Conservation (phyloP, 2,113 vertebrate genomes). For the Alaudala cheleensis region DNA sequence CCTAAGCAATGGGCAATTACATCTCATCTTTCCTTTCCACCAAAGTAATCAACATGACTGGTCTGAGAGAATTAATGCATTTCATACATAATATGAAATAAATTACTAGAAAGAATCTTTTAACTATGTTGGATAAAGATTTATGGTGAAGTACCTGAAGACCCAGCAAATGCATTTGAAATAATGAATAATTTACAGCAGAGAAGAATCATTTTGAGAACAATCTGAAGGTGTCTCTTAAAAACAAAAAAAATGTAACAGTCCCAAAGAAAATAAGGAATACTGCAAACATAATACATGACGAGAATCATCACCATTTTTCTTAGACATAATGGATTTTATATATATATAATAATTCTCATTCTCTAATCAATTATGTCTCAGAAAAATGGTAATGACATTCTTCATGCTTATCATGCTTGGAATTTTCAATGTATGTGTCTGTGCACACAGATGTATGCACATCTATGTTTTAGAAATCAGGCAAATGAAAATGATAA, state of each 20-base stretch:
- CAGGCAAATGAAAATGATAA: neutral
- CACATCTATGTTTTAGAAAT: neutral
- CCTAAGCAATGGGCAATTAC: constrained; percentile 39
- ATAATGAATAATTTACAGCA: constrained; percentile 26
- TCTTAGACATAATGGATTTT: neutral
- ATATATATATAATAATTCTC: neutral
- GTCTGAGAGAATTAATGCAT: neutral
- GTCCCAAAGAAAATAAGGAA: neutral
- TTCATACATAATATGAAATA: constrained; percentile 16
- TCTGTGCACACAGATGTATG: neutral
- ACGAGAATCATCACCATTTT: neutral
- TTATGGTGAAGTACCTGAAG: neutral
- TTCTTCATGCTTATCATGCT: neutral
- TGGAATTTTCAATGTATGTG: neutral
- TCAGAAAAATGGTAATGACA: neutral
- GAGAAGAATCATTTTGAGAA: neutral
- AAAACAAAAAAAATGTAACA: neutral
- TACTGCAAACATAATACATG: neutral
- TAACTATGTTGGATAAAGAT: neutral
- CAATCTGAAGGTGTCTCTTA: neutral
- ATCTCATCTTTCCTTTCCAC: constrained; percentile 36
- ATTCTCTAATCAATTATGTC: neutral
- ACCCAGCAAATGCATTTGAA: neutral
- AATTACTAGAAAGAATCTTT: constrained; percentile 18
- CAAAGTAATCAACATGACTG: constrained; percentile 40